Percentiles rank a stretch among this genome's conserved stretches.
These are phyloP conservation scores for Hipparchia sbordonii DNA, from an alignment of 2,888 invertebrate species.

Conservation along the genomic window DNA sequence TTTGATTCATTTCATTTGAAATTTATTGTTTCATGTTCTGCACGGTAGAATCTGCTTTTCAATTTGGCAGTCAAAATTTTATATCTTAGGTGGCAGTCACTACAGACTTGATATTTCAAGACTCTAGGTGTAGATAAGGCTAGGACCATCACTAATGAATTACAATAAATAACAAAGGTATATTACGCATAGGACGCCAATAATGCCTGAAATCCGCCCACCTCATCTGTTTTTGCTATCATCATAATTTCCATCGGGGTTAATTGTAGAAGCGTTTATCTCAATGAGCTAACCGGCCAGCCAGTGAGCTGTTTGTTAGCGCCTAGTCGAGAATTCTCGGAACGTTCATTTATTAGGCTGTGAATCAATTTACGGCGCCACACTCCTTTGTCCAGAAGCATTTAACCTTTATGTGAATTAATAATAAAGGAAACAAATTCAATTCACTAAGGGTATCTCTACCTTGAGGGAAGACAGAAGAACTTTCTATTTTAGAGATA, in stretches of 20 bases:
- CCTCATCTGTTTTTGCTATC: conserved; percentile 11
- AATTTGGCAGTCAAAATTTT: too few relatives aligned
- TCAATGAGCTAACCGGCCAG: conserved; percentile 2
- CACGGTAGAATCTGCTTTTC: too few relatives aligned
- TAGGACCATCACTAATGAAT: too few relatives aligned
- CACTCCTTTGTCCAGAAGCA: background rate
- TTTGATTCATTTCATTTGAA: background rate
- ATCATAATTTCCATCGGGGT: conserved; percentile 12
- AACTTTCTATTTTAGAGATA: too few relatives aligned
- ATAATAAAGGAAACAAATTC: background rate
- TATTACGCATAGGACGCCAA: background rate
- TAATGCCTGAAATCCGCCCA: background rate
- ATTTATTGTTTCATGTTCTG: background rate
- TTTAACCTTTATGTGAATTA: background rate
- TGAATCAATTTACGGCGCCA: conserved; percentile 3
- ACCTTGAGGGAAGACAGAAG: too few relatives aligned
- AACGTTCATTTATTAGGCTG: conserved; percentile 1
- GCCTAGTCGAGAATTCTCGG: conserved; percentile 2
- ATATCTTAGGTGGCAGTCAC: too few relatives aligned
- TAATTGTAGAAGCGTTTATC: conserved; percentile 18
- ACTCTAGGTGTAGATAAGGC: too few relatives aligned
- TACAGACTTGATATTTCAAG: too few relatives aligned
- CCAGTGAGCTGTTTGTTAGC: background rate
- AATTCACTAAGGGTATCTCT: too few relatives aligned
- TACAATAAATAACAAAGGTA: background rate